Conservation (phyloP, 2,797 vertebrate species). For the Agapornis canus region DNA sequence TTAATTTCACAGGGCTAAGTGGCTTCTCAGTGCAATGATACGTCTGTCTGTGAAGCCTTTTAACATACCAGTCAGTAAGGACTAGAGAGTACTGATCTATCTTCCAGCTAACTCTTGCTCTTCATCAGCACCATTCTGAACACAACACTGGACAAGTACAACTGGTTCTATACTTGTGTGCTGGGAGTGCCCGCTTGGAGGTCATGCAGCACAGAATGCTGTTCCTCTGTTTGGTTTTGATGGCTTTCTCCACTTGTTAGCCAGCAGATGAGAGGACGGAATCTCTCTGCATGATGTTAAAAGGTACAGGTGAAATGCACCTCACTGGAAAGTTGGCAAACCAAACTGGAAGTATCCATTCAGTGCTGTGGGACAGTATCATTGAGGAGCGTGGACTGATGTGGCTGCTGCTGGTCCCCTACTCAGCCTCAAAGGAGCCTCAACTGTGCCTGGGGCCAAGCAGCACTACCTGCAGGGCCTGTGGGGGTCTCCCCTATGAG, state of each 20-base stretch:
- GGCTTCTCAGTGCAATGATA: background rate
- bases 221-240: background rate
- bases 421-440: background rate
- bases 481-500: rapidly evolving
- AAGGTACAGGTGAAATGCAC: background rate
- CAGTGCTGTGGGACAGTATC: background rate
- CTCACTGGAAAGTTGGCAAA: background rate
- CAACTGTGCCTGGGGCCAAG: background rate
- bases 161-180: background rate
- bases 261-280: background rate
- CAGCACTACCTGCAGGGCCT: background rate
- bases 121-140: rapidly evolving
- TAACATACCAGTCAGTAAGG: background rate
- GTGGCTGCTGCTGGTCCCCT: background rate
- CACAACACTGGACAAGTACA: rapidly evolving
- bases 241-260: background rate
- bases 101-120: background rate
- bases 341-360: background rate
- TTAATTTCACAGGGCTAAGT: background rate
- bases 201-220: background rate
- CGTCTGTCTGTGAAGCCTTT: background rate
- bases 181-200: background rate
- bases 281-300: background rate
- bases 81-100: background rate
- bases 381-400: background rate